Percentiles rank a stretch among this genome's conserved stretches.
Conservation (phyloP, 2,797 vertebrate genomes). For the Borostomias antarcticus region DNA sequence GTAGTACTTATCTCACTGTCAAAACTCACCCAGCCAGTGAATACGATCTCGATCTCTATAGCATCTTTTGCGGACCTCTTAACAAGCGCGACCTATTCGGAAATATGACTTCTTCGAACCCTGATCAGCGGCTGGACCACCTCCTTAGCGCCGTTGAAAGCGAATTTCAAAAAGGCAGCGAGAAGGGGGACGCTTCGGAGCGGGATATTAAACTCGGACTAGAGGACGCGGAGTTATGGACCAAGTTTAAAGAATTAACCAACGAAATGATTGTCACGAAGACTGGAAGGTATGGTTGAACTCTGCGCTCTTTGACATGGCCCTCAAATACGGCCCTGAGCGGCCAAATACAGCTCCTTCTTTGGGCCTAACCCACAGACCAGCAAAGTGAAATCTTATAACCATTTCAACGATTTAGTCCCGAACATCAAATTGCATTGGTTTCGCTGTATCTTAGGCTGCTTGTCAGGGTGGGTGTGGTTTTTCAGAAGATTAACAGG, state of each 20-base stretch:
- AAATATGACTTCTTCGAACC: constrained; percentile 72
- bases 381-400: too few relatives aligned
- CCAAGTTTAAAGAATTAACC: constrained; percentile 82
- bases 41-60: constrained; percentile 20
- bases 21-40: constrained; percentile 4
- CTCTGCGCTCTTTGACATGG: background rate
- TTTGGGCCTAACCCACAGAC: too few relatives aligned
- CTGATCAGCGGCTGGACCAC: constrained; percentile 81
- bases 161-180: constrained; percentile 82
- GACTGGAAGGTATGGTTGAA: constrained; percentile 72
- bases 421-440: too few relatives aligned
- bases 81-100: background rate
- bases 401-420: too few relatives aligned
- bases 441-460: too few relatives aligned
- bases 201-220: constrained; percentile 80
- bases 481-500: too few relatives aligned
- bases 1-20: constrained; percentile 39
- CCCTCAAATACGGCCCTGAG: too few relatives aligned
- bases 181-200: constrained; percentile 81
- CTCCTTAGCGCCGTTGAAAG: constrained; percentile 83
- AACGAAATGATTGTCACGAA: constrained; percentile 87
- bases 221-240: constrained; percentile 81
- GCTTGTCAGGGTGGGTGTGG: too few relatives aligned
- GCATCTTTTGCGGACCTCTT: constrained; percentile 18
- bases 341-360: too few relatives aligned